phyloP scores from a whole-genome alignment of 2,113 vertebrate species.

The Python bivittatus region DNA sequence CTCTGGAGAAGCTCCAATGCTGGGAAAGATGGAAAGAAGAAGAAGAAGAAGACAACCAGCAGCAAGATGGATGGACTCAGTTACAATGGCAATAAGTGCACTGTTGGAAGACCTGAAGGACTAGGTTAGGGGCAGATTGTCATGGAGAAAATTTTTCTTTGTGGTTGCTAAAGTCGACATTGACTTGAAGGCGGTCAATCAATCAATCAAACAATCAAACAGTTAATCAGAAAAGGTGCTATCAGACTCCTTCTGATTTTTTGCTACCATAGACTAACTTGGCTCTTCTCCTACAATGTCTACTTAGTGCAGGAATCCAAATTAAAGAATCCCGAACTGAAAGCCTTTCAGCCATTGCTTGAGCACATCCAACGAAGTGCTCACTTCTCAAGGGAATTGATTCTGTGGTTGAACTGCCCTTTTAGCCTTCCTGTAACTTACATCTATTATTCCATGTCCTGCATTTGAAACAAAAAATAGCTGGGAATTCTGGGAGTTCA shows the following conservation, averaged over 20 bases:
- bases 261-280: background rate
- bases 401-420: background rate
- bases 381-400: background rate
- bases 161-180: background rate
- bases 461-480: background rate
- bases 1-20: background rate
- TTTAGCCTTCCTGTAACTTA: background rate
- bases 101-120: background rate
- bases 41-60: background rate
- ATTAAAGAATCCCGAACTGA: background rate
- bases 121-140: background rate
- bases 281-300: background rate
- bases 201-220: background rate
- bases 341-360: background rate
- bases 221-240: background rate
- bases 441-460: background rate
- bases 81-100: background rate
- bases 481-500: too few relatives aligned
- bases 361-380: background rate
- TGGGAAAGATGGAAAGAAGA: too few relatives aligned
- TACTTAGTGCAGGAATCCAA: background rate
- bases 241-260: background rate
- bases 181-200: background rate
- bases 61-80: background rate
- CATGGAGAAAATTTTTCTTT: background rate